Evolutionary conservation across 2,797 vertebrate species (phyloP).

Genomic region (Lepidocolaptes lacrymiger): DNA sequence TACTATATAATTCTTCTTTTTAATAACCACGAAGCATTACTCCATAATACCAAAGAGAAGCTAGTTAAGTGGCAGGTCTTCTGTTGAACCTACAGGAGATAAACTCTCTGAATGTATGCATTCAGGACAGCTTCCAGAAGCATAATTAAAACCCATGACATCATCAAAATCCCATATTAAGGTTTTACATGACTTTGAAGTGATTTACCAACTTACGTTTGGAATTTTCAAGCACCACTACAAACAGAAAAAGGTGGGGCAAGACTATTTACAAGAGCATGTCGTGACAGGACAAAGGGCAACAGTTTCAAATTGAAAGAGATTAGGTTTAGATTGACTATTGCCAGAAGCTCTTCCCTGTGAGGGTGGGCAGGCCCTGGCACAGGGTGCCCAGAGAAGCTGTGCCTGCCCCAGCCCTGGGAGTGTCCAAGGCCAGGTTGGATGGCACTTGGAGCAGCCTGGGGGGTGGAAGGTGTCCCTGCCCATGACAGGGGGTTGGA

Average conservation of each 20-base stretch:
- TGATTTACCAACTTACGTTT: neutral
- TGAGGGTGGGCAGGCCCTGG: neutral
- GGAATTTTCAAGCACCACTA: neutral
- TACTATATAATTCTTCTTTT: neutral
- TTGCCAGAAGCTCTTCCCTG: neutral
- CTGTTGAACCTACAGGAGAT: neutral
- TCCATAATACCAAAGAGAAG: neutral
- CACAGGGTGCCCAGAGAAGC: neutral
- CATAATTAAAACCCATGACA: neutral
- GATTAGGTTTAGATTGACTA: neutral
- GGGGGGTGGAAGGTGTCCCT: neutral
- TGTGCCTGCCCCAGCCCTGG: neutral
- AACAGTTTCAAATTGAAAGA: neutral
- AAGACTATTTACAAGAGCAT: neutral
- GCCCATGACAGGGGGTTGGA: neutral
- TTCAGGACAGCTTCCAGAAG: neutral
- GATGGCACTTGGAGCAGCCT: neutral
- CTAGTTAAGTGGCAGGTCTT: neutral
- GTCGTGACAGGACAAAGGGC: neutral
- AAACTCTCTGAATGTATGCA: neutral
- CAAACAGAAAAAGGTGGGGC: neutral
- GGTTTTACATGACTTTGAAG: neutral
- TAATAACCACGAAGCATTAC: neutral
- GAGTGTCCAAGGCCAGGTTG: neutral
- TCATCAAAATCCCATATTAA: neutral